These are phyloP conservation scores for Drosophila prosaltans DNA, from an alignment of 1,140 invertebrate genomes.

Conservation along the genomic window DNA sequence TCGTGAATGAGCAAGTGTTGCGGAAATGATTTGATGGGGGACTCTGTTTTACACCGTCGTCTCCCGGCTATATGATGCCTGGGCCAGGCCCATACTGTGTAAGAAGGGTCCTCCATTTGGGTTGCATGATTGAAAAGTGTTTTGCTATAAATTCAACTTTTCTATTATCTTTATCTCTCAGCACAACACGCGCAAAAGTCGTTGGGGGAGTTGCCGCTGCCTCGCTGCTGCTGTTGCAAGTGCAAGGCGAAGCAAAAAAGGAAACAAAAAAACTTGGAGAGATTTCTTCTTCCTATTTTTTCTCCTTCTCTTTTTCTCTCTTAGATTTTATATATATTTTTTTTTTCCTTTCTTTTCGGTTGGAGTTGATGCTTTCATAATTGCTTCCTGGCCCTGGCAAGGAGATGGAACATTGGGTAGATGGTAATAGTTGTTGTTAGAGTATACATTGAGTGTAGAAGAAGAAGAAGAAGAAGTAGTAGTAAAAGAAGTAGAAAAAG, in stretches of 20 bases:
- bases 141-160: constrained; percentile 72
- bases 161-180: constrained; percentile 67
- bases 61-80: neutral
- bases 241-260: neutral
- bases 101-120: constrained; percentile 32
- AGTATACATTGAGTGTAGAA: neutral
- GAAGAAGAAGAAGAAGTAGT: neutral
- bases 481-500: too few relatives aligned
- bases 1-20: constrained; percentile 70
- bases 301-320: neutral
- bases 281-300: neutral
- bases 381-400: constrained; percentile 44
- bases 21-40: constrained; percentile 71
- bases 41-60: neutral
- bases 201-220: constrained; percentile 3
- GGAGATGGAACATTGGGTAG: neutral
- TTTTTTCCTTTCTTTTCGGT: neutral
- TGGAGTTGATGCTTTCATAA: constrained; percentile 46
- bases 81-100: constrained; percentile 2
- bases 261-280: neutral
- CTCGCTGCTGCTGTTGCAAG: neutral
- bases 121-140: constrained; percentile 73
- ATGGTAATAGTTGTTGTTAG: constrained; percentile 4
- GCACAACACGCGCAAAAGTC: constrained; percentile 49
- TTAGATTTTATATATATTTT: neutral